phyloP scores from a whole-genome alignment of 2,797 vertebrate species.

The Alectoris magna region DNA sequence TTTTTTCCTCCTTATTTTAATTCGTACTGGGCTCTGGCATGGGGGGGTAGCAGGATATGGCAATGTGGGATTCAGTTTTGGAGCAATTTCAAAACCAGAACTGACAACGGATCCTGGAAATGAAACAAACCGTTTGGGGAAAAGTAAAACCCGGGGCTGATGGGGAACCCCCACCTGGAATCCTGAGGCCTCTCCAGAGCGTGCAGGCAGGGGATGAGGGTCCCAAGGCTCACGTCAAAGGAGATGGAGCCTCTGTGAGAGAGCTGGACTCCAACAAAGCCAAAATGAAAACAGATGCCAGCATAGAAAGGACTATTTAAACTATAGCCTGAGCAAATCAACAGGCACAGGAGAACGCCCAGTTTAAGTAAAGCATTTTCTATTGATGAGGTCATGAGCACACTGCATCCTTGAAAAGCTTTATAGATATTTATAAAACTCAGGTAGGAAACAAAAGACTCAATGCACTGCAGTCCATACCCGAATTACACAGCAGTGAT shows the following conservation, averaged over 20 bases:
- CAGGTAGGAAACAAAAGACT: not conserved
- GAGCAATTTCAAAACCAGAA: not conserved
- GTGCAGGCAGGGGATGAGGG: not conserved
- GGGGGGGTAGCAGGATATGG: not conserved
- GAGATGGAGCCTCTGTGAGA: not conserved
- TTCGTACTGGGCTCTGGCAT: not conserved
- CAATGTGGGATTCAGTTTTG: not conserved
- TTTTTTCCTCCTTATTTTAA: not conserved
- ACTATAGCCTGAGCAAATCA: conserved; percentile 32
- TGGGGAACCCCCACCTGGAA: not conserved
- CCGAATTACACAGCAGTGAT: fast-evolving
- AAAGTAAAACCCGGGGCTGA: not conserved
- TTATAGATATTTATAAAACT: not conserved
- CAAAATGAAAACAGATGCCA: conserved; percentile 41
- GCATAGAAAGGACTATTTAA: not conserved
- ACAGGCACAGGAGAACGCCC: not conserved
- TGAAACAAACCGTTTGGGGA: not conserved
- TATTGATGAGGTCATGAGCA: conserved; percentile 2
- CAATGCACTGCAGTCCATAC: not conserved
- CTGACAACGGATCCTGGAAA: not conserved
- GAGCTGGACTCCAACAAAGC: not conserved
- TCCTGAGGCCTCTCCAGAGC: fast-evolving
- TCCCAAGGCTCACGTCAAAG: not conserved
- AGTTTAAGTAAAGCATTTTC: conserved; percentile 19
- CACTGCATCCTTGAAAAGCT: not conserved